phyloP scores from a whole-genome alignment of 2,888 invertebrate species.

The Meteorus cinctellus region DNA sequence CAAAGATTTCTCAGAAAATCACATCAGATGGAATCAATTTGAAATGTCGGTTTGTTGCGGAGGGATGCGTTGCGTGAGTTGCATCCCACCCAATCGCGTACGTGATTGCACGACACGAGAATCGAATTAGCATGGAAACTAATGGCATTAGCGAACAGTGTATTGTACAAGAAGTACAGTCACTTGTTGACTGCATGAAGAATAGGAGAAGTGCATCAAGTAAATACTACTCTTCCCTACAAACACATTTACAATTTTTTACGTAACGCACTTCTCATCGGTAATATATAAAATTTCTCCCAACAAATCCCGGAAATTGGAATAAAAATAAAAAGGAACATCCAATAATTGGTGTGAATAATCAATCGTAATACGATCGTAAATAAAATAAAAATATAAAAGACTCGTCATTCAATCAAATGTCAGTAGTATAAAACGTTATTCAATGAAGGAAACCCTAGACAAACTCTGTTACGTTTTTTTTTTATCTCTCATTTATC shows the following conservation, averaged over 20 bases:
- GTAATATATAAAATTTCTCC: conserved; percentile 10
- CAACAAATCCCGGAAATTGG: background rate
- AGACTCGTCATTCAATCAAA: background rate
- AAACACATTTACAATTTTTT: conserved; percentile 9
- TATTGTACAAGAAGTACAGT: conserved; percentile 39
- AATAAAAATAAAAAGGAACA: background rate
- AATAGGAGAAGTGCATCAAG: background rate
- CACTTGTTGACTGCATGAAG: conserved; percentile 20
- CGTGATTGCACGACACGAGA: conserved; percentile 57
- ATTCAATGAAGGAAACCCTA: conserved; percentile 10
- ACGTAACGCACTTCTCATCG: conserved; percentile 20
- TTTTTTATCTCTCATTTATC: background rate
- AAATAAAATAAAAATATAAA: background rate
- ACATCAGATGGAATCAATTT: conserved; percentile 30
- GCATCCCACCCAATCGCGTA: conserved; percentile 39
- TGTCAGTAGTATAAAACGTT: background rate
- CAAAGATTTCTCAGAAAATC: conserved; percentile 32
- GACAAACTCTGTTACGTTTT: background rate
- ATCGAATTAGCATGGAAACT: conserved; percentile 63
- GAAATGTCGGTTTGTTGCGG: conserved; percentile 18
- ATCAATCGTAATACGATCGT: background rate
- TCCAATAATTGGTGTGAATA: background rate
- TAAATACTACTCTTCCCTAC: background rate
- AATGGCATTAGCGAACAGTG: conserved; percentile 47
- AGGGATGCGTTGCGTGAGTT: conserved; percentile 40